Conservation (phyloP, 2,113 vertebrate species). For the Thalassarche chlororhynchos region DNA sequence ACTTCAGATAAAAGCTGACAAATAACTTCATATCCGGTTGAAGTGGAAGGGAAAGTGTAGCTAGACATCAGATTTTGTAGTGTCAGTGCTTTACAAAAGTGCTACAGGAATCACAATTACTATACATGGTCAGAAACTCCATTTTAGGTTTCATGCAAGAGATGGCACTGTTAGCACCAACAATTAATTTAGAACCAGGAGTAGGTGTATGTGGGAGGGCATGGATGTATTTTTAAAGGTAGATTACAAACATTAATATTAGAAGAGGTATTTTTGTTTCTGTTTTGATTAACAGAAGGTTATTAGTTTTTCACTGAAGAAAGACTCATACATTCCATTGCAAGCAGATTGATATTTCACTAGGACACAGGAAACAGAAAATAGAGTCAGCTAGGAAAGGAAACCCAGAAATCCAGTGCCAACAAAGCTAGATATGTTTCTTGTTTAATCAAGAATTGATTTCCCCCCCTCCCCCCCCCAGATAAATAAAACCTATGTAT, state of each 20-base stretch:
- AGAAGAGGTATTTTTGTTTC: slow-evolving; percentile 44
- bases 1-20: neutral
- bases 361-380: neutral
- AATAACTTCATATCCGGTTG: neutral
- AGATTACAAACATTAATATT: slow-evolving; percentile 45
- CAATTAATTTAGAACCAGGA: slow-evolving; percentile 34
- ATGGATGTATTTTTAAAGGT: slow-evolving; percentile 27
- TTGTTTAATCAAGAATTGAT: neutral
- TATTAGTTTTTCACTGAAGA: neutral
- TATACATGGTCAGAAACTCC: slow-evolving; percentile 24
- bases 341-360: slow-evolving; percentile 7
- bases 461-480: no score
- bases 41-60: neutral
- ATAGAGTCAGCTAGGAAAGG: neutral
- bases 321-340: neutral
- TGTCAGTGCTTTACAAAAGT: neutral
- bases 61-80: neutral
- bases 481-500: neutral
- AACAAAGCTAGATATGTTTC: neutral
- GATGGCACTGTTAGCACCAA: slow-evolving; percentile 49
- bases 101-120: neutral
- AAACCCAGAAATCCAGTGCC: neutral
- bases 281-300: slow-evolving; percentile 29
- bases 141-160: slow-evolving; percentile 51
- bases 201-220: slow-evolving; percentile 5